Base-by-base conservation (phyloP, 2,888 invertebrate genomes). In the Callosobruchus maculatus region DNA sequence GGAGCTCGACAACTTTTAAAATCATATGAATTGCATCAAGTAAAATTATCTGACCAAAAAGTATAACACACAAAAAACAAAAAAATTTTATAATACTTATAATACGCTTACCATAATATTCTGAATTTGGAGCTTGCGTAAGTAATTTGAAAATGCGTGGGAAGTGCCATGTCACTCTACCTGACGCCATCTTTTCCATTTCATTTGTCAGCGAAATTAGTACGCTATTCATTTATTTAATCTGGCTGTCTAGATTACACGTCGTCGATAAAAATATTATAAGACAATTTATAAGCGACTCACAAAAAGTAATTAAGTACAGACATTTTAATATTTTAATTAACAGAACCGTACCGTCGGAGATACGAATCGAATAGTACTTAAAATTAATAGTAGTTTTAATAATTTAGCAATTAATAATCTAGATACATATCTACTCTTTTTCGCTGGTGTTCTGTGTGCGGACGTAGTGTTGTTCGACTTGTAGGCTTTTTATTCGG, bases 391-490 rank as follows among this genome's bases (percentile, higher is more conserved):
- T 49, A 49, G 49, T 77, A 78, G 78, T 79, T 79, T 77, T 79
- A 81, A 80, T 81, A 81, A 81, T 81, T 81, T 76, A 75, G 76
- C 78, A 81, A 81, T 80, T 81, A 81, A 81, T 79, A 81, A 81
- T 77, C 80, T 73, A 78, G 80, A 81, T 80, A 80, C 73, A 73
- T 74, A 81, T 80, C 80, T 49, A 49, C 49, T 1, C 49, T 49
- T 0, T 73, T 73, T 73, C 30, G 70, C 72, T 71, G 74, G 74
- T 75, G 74, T 77, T 76, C 76, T 76, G 77, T 79, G 76, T 76
- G 74, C 74, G 78, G 74, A 78, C 69, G 68, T n/a, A 13, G 31
- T 21, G 49, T 49, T 69, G 31, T 68, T 68, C 20, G 49, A 20
- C 69, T 21, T 18, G n/a, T n/a, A n/a, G 7, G 67, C 18, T 71